Conservation (phyloP, 2,797 vertebrate species). For the Neosalanx taihuensis region DNA sequence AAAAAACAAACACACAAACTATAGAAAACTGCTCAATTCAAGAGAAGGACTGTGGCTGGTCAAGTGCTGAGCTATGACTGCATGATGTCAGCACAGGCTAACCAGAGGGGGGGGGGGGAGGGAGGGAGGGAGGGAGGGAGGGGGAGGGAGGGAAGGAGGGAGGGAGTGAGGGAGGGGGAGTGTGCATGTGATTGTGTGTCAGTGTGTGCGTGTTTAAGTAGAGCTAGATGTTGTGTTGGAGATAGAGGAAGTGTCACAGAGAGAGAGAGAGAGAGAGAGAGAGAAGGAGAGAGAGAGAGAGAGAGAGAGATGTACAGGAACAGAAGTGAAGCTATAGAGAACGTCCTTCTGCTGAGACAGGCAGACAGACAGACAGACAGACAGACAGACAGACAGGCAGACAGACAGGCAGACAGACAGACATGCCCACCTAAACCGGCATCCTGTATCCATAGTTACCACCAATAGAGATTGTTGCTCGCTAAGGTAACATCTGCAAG, state of each 20-base stretch:
- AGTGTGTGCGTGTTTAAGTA: too few relatives aligned
- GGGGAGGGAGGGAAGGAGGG: slow-evolving; percentile 1
- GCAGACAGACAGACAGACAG: slow-evolving; percentile 3
- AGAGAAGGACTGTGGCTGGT: slow-evolving; percentile 19
- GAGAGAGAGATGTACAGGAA: slow-evolving; percentile 33
- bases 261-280: slow-evolving; percentile 12
- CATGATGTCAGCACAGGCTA: slow-evolving; percentile 26
- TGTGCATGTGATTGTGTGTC: neutral
- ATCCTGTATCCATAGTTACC: slow-evolving; percentile 28
- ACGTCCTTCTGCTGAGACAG: slow-evolving; percentile 29
- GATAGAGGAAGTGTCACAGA: slow-evolving; percentile 7
- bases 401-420: too few relatives aligned
- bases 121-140: slow-evolving; percentile 12
- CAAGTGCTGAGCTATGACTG: slow-evolving; percentile 41
- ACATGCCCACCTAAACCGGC: slow-evolving; percentile 16
- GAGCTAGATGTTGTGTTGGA: neutral
- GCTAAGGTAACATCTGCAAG: slow-evolving; percentile 25
- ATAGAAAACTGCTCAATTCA: too few relatives aligned
- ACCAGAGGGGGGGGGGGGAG: slow-evolving; percentile 39
- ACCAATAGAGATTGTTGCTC: slow-evolving; percentile 50
- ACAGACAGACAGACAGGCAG: too few relatives aligned
- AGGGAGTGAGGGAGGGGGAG: neutral
- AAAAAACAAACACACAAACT: slow-evolving; percentile 9
- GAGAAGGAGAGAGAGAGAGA: slow-evolving; percentile 21
- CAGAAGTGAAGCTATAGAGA: slow-evolving; percentile 17